Conservation (phyloP, 2,113 vertebrate genomes). For the Pantherophis guttatus region DNA sequence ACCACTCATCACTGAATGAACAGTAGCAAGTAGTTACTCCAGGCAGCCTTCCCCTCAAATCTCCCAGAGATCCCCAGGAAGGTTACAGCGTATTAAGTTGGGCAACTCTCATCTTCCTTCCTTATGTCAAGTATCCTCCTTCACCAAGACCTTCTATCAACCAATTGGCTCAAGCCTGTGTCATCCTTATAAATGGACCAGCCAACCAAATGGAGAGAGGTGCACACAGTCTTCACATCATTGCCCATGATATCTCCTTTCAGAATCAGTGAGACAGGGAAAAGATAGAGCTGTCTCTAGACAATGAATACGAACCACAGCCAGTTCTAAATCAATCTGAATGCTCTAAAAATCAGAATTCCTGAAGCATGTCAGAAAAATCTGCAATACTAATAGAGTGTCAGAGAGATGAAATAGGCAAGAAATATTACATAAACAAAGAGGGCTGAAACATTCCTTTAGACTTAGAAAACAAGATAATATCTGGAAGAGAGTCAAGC, state of each 20-base stretch:
- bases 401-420: not conserved
- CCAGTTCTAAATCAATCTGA: not conserved
- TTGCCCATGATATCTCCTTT: not conserved
- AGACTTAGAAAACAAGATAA: not conserved
- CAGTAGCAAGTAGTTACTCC: not conserved
- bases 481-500: not conserved
- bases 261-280: not conserved
- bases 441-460: not conserved
- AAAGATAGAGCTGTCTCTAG: not conserved
- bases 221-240: not conserved
- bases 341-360: not conserved
- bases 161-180: not conserved
- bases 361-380: not conserved
- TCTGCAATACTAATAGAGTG: not conserved
- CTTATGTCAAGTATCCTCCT: not conserved
- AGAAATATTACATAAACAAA: not conserved
- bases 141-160: not conserved
- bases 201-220: not conserved
- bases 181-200: not conserved
- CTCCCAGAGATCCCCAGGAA: not conserved
- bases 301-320: not conserved
- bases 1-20: not conserved
- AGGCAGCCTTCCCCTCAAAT: not conserved
- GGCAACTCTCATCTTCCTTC: not conserved
- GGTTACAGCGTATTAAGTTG: not conserved